These are phyloP conservation scores for Lateolabrax maculatus DNA, from an alignment of 2,797 vertebrate species.

Conservation along the genomic window DNA sequence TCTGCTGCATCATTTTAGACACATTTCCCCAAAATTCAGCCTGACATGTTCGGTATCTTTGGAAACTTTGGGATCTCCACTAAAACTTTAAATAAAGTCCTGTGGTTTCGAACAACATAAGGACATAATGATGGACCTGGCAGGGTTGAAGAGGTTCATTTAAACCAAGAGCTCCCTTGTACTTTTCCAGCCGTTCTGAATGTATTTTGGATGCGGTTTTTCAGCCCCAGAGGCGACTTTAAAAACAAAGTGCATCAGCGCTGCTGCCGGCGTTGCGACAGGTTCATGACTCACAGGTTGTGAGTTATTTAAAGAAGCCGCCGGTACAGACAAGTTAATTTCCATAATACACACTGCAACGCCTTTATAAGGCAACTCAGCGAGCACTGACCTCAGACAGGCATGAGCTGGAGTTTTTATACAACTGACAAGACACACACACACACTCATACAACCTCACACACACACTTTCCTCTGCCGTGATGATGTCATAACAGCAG, in stretches of 20 bases:
- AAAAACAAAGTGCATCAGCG: conserved; percentile 28
- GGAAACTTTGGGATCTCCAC: not conserved
- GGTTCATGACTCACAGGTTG: conserved; percentile 58
- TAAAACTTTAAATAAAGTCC: conserved; percentile 12
- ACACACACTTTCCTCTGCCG: conserved; percentile 29
- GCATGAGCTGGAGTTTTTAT: conserved; percentile 22
- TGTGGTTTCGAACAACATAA: conserved; percentile 16
- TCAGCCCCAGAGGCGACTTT: conserved; percentile 28
- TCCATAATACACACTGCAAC: conserved; percentile 28
- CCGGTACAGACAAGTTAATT: conserved; percentile 42
- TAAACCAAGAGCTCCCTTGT: not conserved
- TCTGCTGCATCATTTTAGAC: conserved; percentile 6
- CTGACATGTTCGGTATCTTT: conserved; percentile 25
- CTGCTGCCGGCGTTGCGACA: conserved; percentile 10
- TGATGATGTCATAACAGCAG: conserved; percentile 62
- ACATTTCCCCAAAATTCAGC: conserved; percentile 1
- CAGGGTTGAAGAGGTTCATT: not conserved
- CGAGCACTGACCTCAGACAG: conserved; percentile 56
- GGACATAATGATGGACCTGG: not conserved
- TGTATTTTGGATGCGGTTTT: conserved; percentile 28
- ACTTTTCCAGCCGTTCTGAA: conserved; percentile 24
- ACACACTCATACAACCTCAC: conserved; percentile 38
- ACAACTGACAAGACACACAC: conserved; percentile 15
- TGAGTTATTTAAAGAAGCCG: conserved; percentile 68
- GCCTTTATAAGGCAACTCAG: conserved; percentile 52